Conservation (phyloP, 2,113 vertebrate species). For the Neodon shergylaensis region DNA sequence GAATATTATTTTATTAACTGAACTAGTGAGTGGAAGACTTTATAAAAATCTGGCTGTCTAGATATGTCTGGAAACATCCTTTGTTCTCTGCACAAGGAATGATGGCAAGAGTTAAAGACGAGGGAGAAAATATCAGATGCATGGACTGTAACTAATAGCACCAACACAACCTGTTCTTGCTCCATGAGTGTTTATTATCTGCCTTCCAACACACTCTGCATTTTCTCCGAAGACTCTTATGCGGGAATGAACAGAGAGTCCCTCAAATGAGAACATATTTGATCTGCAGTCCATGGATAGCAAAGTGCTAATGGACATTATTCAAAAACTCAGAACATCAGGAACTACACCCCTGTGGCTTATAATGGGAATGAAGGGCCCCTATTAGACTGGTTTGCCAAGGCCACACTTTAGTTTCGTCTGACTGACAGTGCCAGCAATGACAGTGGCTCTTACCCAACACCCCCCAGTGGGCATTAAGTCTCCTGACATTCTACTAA, state of each 20-base stretch:
- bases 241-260: conserved; percentile 19
- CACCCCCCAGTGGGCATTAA: neutral
- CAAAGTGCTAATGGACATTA: conserved; percentile 37
- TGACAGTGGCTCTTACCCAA: conserved; percentile 9
- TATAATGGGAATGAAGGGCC: conserved; percentile 5
- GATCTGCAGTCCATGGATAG: neutral
- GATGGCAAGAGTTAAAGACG: conserved; percentile 11
- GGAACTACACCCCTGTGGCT: conserved; percentile 34
- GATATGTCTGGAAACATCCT: conserved; percentile 57
- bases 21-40: conserved; percentile 8
- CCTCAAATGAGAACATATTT: neutral
- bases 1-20: conserved; percentile 47
- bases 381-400: conserved; percentile 14
- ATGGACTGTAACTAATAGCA: conserved; percentile 26
- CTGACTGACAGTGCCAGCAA: neutral
- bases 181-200: conserved; percentile 51
- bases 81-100: conserved; percentile 41
- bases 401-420: conserved; percentile 10
- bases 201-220: conserved; percentile 42
- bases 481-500: conserved; percentile 39
- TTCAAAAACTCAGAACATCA: neutral
- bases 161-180: neutral
- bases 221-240: conserved; percentile 57
- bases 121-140: neutral
- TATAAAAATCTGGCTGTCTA: conserved; percentile 19